Evolutionary conservation across 2,797 vertebrate species (phyloP).

Genomic region (Sebastes nivosus): DNA sequence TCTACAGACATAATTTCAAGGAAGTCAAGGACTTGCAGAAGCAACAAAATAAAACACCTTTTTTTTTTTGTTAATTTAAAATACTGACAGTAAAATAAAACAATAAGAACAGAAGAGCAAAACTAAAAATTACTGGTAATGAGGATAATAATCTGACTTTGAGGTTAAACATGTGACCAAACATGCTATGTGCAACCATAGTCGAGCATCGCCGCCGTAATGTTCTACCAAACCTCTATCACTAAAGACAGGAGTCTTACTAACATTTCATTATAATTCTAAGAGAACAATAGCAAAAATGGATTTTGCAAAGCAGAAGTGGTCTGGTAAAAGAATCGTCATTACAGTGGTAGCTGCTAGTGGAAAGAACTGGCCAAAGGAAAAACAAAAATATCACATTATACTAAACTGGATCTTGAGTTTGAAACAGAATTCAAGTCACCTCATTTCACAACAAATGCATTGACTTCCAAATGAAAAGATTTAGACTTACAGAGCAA

Average conservation of each 20-base stretch:
- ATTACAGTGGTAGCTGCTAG: slow-evolving; percentile 52
- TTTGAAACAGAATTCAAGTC: slow-evolving; percentile 29
- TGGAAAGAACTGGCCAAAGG: slow-evolving; percentile 60
- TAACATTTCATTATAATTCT: slow-evolving; percentile 38
- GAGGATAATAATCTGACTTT: slow-evolving; percentile 59
- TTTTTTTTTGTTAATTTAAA: slow-evolving; percentile 87
- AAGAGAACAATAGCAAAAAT: slow-evolving; percentile 37
- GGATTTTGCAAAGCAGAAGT: slow-evolving; percentile 57
- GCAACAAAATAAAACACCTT: slow-evolving; percentile 91
- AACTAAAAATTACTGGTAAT: slow-evolving; percentile 60
- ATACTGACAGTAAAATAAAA: slow-evolving; percentile 84
- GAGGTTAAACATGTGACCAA: slow-evolving; percentile 57
- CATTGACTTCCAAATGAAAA: slow-evolving; percentile 37
- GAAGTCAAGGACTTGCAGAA: slow-evolving; percentile 89
- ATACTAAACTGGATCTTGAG: slow-evolving; percentile 6
- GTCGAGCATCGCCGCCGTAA: slow-evolving; percentile 36
- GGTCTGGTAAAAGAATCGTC: slow-evolving; percentile 34
- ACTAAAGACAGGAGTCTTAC: slow-evolving; percentile 37
- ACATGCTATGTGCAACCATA: slow-evolving; percentile 69
- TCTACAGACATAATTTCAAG: slow-evolving; percentile 95
- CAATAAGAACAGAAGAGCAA: slow-evolving; percentile 59
- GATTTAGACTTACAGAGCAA: slow-evolving; percentile 14
- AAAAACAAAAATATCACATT: slow-evolving; percentile 28
- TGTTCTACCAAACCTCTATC: slow-evolving; percentile 52
- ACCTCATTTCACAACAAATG: slow-evolving; percentile 34